Percentiles rank a stretch among this genome's conserved stretches.
Conservation (phyloP, 1,140 invertebrate species). For the Schmidtea mediterranea region DNA sequence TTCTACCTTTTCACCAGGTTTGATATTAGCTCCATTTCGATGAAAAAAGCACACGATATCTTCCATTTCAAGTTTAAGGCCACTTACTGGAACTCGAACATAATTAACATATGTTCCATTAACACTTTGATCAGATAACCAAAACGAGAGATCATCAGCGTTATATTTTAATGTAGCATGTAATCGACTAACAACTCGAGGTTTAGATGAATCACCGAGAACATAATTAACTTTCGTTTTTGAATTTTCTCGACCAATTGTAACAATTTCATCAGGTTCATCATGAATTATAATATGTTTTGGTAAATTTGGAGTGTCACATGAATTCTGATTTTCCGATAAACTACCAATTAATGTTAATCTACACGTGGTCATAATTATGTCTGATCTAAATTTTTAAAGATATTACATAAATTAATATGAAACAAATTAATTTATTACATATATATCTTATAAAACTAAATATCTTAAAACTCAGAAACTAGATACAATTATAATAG, state of each 20-base stretch:
- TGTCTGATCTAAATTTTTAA: too few relatives aligned
- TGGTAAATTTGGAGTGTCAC: too few relatives aligned
- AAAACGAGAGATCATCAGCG: not conserved
- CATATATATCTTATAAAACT: too few relatives aligned
- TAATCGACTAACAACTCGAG: not conserved
- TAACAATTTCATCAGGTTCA: too few relatives aligned
- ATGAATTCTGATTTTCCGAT: too few relatives aligned
- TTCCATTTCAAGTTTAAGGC: constrained; percentile 10
- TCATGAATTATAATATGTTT: too few relatives aligned
- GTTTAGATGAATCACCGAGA: not conserved
- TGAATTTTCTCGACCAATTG: constrained; percentile 1
- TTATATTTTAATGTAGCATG: constrained; percentile 5
- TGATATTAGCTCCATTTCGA: constrained; percentile 12
- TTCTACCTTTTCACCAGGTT: constrained; percentile 5
- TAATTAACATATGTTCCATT: constrained; percentile 20
- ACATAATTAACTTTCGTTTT: not conserved
- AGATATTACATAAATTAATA: too few relatives aligned
- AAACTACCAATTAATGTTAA: too few relatives aligned
- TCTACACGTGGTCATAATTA: too few relatives aligned
- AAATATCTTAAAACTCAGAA: too few relatives aligned
- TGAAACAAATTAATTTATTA: too few relatives aligned
- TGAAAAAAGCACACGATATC: constrained; percentile 20
- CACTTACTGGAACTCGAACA: constrained; percentile 10
- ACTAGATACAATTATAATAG: too few relatives aligned
- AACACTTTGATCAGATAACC: constrained; percentile 9